Conservation (phyloP, 2,797 vertebrate species). For the Urocyon cinereoargenteus region DNA sequence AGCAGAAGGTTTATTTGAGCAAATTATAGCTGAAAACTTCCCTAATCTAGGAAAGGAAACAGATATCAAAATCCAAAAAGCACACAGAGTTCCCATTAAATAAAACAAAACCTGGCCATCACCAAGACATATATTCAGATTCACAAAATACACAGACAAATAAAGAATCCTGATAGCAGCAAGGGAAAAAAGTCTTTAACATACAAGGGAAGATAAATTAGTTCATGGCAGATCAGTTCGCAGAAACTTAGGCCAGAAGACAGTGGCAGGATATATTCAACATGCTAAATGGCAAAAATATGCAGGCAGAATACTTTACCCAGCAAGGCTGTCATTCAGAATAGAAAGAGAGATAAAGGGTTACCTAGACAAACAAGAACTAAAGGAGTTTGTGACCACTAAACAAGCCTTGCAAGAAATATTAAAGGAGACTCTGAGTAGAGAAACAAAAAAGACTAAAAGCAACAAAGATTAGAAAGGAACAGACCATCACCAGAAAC, state of each 20-base stretch:
- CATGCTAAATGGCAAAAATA: neutral
- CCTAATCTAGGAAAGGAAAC: neutral
- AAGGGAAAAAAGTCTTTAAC: neutral
- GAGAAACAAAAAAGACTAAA: neutral
- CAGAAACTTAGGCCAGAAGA: neutral
- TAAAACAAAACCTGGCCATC: neutral
- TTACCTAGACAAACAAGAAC: neutral
- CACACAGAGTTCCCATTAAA: neutral
- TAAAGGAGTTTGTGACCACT: neutral
- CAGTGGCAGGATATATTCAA: neutral
- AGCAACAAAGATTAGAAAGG: neutral
- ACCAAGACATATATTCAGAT: neutral
- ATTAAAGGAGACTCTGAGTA: neutral
- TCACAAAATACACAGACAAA: neutral
- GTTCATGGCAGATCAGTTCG: neutral
- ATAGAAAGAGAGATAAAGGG: neutral
- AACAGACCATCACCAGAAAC: neutral
- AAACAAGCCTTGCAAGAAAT: neutral
- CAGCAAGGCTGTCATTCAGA: neutral
- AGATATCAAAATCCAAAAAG: neutral
- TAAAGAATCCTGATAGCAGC: neutral
- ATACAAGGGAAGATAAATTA: neutral
- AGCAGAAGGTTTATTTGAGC: neutral
- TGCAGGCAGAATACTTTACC: neutral
- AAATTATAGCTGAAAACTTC: neutral